A percentile compares a stretch with the other conserved stretches of the same genome.
Evolutionary conservation across 2,113 vertebrate species (phyloP).

Genomic region (Vidua chalybeata): DNA sequence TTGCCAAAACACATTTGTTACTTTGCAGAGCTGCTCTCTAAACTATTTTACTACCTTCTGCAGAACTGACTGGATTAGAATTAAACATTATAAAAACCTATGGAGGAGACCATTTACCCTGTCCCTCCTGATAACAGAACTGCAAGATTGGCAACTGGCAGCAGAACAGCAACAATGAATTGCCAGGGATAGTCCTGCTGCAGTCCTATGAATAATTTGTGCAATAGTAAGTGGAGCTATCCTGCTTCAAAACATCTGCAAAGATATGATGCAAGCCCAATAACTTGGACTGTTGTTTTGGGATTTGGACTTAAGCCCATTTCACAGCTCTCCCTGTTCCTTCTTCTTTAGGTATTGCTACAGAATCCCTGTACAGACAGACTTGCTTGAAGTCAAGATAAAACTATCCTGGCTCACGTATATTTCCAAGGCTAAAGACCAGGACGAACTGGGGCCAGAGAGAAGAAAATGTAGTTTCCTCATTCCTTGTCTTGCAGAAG

Average conservation of each 20-base stretch:
- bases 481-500: neutral
- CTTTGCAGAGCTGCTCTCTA: neutral
- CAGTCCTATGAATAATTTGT: neutral
- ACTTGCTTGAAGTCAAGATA: neutral
- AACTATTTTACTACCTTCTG: neutral
- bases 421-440: neutral
- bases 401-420: neutral
- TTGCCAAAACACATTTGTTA: neutral
- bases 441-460: neutral
- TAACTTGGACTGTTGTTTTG: neutral
- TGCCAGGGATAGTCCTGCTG: neutral
- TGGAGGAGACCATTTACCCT: neutral
- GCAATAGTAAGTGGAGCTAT: neutral
- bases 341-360: neutral
- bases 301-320: neutral
- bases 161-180: neutral
- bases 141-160: neutral
- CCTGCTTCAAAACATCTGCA: neutral
- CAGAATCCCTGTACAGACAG: neutral
- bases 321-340: neutral
- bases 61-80: neutral
- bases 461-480: neutral
- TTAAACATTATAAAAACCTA: neutral
- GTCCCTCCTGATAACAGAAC: neutral
- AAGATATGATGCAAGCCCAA: neutral